These are phyloP conservation scores for Champsocephalus esox DNA, from an alignment of 2,797 vertebrate genomes.

Conservation along the genomic window DNA sequence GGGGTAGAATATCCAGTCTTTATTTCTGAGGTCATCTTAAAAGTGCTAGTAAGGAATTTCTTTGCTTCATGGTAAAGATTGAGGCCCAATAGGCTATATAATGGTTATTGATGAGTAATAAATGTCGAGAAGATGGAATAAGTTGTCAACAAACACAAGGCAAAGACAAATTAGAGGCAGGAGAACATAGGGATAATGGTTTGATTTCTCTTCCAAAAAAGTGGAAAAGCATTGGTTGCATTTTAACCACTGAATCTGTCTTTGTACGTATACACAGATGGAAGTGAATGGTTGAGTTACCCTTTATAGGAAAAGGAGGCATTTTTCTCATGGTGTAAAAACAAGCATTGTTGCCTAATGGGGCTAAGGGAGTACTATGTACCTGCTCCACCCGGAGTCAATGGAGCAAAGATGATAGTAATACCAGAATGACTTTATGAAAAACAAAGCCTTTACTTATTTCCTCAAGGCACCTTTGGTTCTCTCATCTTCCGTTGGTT, in stretches of 20 bases:
- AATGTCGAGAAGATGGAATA: slow-evolving; percentile 5
- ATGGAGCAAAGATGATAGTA: slow-evolving; percentile 27
- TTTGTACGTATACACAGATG: not conserved
- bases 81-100: not conserved
- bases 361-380: slow-evolving; percentile 24
- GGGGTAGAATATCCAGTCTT: not conserved
- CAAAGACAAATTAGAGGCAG: slow-evolving; percentile 2
- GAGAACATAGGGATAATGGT: not conserved
- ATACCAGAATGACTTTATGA: slow-evolving; percentile 37
- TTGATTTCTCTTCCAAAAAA: not conserved
- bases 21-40: not conserved
- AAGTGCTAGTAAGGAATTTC: not conserved
- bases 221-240: too few relatives aligned
- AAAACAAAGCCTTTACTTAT: slow-evolving; percentile 54
- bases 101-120: not conserved
- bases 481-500: slow-evolving; percentile 52
- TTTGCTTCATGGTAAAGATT: not conserved
- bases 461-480: slow-evolving; percentile 36
- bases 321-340: not conserved
- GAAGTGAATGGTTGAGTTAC: not conserved
- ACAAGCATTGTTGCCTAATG: slow-evolving; percentile 12
- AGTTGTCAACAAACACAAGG: not conserved
- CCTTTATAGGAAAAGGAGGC: not conserved
- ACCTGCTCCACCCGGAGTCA: slow-evolving; percentile 31
- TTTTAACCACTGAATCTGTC: too few relatives aligned